These are phyloP conservation scores for Melanotaenia pygmaea DNA, from an alignment of 2,797 vertebrate species.

Conservation along the genomic window DNA sequence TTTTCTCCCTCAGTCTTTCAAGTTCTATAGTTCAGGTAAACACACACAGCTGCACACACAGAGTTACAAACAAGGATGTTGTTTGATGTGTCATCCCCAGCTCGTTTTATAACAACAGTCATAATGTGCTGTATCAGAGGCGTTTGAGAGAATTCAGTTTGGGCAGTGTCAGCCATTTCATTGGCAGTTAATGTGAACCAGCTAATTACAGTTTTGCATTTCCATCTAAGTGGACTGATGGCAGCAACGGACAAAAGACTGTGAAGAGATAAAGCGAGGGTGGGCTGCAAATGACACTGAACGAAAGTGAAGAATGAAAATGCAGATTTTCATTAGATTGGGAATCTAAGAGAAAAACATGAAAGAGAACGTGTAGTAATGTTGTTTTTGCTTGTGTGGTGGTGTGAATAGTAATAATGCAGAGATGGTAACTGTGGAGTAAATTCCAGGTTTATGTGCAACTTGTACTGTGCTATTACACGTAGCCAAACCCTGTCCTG, in stretches of 20 bases:
- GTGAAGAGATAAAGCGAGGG: neutral
- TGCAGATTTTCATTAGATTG: constrained; percentile 1
- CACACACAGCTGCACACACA: constrained; percentile 19
- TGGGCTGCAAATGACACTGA: constrained; percentile 2
- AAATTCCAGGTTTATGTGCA: constrained; percentile 15
- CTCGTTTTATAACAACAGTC: constrained; percentile 13
- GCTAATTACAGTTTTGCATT: constrained; percentile 58
- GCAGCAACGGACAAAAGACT: neutral
- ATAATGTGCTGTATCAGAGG: neutral
- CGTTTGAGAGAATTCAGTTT: constrained; percentile 36
- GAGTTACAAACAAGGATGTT: constrained; percentile 16
- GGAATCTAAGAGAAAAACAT: constrained; percentile 1
- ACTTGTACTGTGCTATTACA: neutral
- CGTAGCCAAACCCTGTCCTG: no score
- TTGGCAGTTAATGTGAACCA: constrained; percentile 22
- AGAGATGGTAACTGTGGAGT: neutral
- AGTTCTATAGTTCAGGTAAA: constrained; percentile 21
- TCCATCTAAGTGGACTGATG: constrained; percentile 37
- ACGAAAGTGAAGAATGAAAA: constrained; percentile 9
- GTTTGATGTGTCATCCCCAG: constrained; percentile 45
- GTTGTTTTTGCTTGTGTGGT: constrained; percentile 25
- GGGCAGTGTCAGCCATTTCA: constrained; percentile 37
- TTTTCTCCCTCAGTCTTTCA: constrained; percentile 17
- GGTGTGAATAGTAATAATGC: constrained; percentile 44
- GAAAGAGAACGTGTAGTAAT: neutral